Evolutionary conservation across 2,113 vertebrate genomes (phyloP), one percentile per base, ranked within the genome.

Genomic region (Rhinopomastus cyanomelas): DNA sequence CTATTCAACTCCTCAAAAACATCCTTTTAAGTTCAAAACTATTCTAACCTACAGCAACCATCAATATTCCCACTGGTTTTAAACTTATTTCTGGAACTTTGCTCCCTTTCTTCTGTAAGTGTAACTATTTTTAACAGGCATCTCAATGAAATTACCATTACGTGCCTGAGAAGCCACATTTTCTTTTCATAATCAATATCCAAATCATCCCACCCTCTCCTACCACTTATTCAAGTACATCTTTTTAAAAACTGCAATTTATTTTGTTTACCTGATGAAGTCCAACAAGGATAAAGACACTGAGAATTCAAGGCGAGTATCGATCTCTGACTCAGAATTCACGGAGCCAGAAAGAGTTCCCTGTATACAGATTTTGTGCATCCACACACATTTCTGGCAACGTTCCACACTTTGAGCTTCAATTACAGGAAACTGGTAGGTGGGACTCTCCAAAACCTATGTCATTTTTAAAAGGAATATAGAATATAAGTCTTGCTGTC

Each of bases 241-340:
- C 0, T 15, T 83, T 83, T 77, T 65, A 9, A 46, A 62, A 93
- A 34, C 5, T 9, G 8, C 51, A 84, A 27, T 9, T 78, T 59
- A 16, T 91, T 79, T 78, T 23, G 51, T 37, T 97, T 98, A 99
- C 99, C 99, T 98, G 97, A 99, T 98, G 88, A 99, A 99, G 97
- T 98, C 98, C 73, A 97, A 80, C 27, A 99, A 89, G 37, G 97
- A 97, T 46, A 99, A 97, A 64, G 95, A 96, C 76, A 98, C 29
- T 44, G 98, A 98, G 96, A 99, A 98, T 62, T 96, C 89, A 26
- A 97, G 93, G 21, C 12, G 69, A 81, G 94, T 91, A 76, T 97
- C 96, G 52, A 68, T 73, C 53, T 97, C 92, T 48, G 90, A 59
- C 32, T 95, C 97, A 95, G 98, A 99, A 55, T 85, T 96, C 60